Evolutionary conservation across 64 coral and sea anemone species (phyloP).

Genomic region (Trachythela sp.): DNA sequence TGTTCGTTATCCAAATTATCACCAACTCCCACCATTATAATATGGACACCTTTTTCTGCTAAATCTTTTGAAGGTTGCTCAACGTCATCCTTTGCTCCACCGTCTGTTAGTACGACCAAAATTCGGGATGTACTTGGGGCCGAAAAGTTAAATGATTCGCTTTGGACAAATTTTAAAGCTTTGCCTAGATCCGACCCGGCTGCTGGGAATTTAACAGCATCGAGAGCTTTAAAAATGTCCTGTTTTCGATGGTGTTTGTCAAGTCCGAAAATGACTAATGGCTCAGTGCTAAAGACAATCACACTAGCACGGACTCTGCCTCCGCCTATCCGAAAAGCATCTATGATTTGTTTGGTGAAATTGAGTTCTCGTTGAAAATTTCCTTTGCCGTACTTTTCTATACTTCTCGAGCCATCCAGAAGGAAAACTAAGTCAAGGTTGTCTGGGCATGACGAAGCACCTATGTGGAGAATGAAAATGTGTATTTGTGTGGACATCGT

Average conservation of each 20-base stretch:
- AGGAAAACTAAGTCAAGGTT: constrained; percentile 64
- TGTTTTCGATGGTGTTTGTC: constrained; percentile 16
- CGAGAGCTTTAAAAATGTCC: constrained; percentile 48
- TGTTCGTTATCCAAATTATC: background rate
- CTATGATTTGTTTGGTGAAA: constrained; percentile 56
- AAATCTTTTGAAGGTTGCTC: background rate
- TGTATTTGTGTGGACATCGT: no score
- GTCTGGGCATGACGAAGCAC: constrained; percentile 31
- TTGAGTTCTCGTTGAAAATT: constrained; percentile 57
- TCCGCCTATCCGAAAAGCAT: constrained; percentile 50
- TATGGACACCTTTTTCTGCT: background rate
- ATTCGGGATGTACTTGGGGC: background rate
- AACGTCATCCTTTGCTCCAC: background rate
- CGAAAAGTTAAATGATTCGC: background rate
- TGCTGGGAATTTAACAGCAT: constrained; percentile 39
- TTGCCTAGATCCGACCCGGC: constrained; percentile 46
- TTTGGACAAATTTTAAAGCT: constrained; percentile 43
- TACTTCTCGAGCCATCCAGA: constrained; percentile 68
- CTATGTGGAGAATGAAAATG: background rate
- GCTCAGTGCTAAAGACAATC: constrained; percentile 45
- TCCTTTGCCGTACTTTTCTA: constrained; percentile 31
- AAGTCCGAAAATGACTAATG: constrained; percentile 39
- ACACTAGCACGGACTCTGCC: constrained; percentile 52
- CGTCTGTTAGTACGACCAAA: background rate
- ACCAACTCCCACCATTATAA: background rate